These are phyloP conservation scores for Mya arenaria DNA, from an alignment of 1,140 invertebrate species.

Conservation along the genomic window DNA sequence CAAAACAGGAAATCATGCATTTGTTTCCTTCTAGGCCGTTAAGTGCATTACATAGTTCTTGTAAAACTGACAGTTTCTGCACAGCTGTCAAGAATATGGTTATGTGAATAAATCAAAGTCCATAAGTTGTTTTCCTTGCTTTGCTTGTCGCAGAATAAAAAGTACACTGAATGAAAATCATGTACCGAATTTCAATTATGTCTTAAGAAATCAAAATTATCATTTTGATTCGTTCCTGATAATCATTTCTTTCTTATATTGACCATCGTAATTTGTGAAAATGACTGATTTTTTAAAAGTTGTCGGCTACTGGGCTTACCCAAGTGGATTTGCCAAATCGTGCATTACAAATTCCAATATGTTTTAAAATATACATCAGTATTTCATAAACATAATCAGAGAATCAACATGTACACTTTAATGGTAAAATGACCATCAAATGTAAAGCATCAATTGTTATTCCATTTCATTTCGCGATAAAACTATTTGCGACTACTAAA, in stretches of 20 bases:
- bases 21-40: neutral
- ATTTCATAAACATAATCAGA: too few relatives aligned
- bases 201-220: too few relatives aligned
- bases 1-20: neutral
- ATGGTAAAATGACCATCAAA: too few relatives aligned
- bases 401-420: too few relatives aligned
- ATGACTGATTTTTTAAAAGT: neutral
- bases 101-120: conserved; percentile 49
- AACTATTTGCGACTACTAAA: too few relatives aligned
- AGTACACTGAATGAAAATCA: neutral
- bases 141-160: conserved; percentile 57
- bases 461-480: too few relatives aligned
- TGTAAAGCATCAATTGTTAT: too few relatives aligned
- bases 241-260: neutral
- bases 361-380: too few relatives aligned
- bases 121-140: conserved; percentile 62
- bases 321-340: neutral
- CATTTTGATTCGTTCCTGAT: neutral
- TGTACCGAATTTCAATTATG: too few relatives aligned
- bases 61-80: conserved; percentile 47
- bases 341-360: neutral
- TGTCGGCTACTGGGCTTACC: too few relatives aligned
- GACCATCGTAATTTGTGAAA: neutral
- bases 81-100: conserved; percentile 47
- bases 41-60: neutral